These are phyloP conservation scores for Seriola quinqueradiata DNA, from an alignment of 2,113 vertebrate genomes.

Conservation along the genomic window DNA sequence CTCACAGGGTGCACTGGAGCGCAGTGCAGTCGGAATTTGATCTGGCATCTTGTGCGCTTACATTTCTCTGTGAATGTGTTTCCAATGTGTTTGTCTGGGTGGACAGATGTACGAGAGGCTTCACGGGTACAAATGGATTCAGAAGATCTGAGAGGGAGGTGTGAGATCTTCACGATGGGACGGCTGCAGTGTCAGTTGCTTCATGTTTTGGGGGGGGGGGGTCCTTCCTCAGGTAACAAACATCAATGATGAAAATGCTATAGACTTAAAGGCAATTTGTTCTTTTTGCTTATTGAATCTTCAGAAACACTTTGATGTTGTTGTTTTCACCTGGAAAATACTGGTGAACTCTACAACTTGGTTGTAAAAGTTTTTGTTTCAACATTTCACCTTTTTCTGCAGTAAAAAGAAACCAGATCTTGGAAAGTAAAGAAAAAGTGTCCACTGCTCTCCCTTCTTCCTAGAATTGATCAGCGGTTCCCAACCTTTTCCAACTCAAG, in stretches of 20 bases:
- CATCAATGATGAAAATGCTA: neutral
- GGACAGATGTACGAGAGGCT: slow-evolving; percentile 13
- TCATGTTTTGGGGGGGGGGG: neutral
- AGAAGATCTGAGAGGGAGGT: neutral
- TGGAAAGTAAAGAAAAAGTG: neutral
- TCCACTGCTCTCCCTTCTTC: neutral
- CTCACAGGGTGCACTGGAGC: slow-evolving; percentile 19
- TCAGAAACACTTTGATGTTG: neutral
- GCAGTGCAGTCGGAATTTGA: slow-evolving; percentile 3
- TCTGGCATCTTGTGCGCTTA: slow-evolving; percentile 26
- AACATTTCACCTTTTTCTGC: neutral
- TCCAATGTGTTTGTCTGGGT: slow-evolving; percentile 35
- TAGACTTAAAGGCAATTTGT: neutral
- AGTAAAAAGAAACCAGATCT: neutral
- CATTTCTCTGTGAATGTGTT: slow-evolving; percentile 40
- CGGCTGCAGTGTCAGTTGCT: neutral
- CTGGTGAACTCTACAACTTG: neutral
- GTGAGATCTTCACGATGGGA: neutral
- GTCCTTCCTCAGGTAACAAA: neutral
- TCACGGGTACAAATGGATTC: slow-evolving; percentile 1
- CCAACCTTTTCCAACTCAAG: no score
- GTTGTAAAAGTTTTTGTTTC: neutral
- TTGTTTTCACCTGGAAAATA: neutral
- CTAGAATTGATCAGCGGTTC: no score
- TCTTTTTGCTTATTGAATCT: neutral